Evolutionary conservation across 23 tunicate genomes (phyloP).

Genomic region (Styela plicata): DNA sequence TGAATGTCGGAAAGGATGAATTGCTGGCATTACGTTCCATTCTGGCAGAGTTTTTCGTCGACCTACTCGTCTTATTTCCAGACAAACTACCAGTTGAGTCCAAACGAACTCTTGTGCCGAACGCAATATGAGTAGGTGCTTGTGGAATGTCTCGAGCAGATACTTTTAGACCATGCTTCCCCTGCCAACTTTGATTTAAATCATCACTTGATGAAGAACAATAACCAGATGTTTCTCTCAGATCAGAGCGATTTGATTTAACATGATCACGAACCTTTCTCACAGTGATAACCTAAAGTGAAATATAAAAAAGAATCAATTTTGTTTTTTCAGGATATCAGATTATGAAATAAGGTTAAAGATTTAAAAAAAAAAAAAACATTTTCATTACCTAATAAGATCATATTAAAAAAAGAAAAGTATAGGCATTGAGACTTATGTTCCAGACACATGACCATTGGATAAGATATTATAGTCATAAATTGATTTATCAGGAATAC

Average conservation of each 20-base stretch:
- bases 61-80: constrained; percentile 6
- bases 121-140: constrained; percentile 49
- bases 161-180: constrained; percentile 17
- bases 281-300: constrained; percentile 52
- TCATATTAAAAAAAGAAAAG: too few species aligned
- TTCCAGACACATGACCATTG: too few species aligned
- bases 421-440: too few species aligned
- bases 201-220: constrained; percentile 78
- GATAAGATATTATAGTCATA: too few species aligned
- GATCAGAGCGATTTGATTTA: constrained; percentile 12
- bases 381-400: too few species aligned
- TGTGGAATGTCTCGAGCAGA: constrained; percentile 33
- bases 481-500: too few species aligned
- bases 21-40: background rate
- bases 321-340: too few species aligned
- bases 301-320: background rate
- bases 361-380: too few species aligned
- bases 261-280: constrained; percentile 15
- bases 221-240: constrained; percentile 50
- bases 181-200: constrained; percentile 8
- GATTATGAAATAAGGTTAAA: too few species aligned
- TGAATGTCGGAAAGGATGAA: background rate
- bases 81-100: background rate
- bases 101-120: constrained; percentile 62
- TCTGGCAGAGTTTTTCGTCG: constrained; percentile 1